Base-by-base conservation (phyloP, 2,888 invertebrate species). In the Polia nebulosa region DNA sequence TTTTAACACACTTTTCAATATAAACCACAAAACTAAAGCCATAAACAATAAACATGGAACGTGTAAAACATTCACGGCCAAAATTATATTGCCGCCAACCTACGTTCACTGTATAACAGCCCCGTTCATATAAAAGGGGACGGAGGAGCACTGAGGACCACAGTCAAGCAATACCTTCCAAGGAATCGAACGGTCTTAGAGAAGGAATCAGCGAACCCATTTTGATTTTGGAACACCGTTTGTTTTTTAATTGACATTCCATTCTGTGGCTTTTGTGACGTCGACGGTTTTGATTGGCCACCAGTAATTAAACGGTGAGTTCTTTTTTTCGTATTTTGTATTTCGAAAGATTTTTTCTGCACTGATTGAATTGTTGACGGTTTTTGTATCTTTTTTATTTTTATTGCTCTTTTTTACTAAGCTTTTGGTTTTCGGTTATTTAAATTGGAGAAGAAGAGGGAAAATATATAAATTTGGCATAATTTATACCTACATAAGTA, bases 121-220 rank as follows among this genome's bases (percentile, higher is more conserved):
- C 87, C 72, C 63, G 65, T 62, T 56, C 72, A 69, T 89, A 89
- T 90, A 90, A 85, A 89, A 88, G 87, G 80, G 72, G 51, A 70
- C 60, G 76, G 66, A 68, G 67, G 71, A 51, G 63, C 78, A 72
- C 74, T 47, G 69, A 69, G 68, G 56, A 72, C 71, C 87, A 87
- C 87, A 92, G 92, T 92, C 86, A 87, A 84, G 77, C 76, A 58
- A 79, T 81, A 82, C 87, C 86, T 82, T 77, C 80, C 64, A 59
- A 80, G 83, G 79, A 82, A 76, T 72, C 79, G 78, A 86, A 80
- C 82, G 76, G 69, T 57, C 63, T 55, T 7, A 56, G 55, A 39
- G 63, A 78, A 65, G 55, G 47, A 62, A 72, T 67, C 55, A 65
- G 36, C 27, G 34, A 76, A 70, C 53, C 60, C 60, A 72, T 64